These are phyloP conservation scores for Rhabdomys pumilio DNA, from an alignment of 2,797 vertebrate species.

Conservation along the genomic window DNA sequence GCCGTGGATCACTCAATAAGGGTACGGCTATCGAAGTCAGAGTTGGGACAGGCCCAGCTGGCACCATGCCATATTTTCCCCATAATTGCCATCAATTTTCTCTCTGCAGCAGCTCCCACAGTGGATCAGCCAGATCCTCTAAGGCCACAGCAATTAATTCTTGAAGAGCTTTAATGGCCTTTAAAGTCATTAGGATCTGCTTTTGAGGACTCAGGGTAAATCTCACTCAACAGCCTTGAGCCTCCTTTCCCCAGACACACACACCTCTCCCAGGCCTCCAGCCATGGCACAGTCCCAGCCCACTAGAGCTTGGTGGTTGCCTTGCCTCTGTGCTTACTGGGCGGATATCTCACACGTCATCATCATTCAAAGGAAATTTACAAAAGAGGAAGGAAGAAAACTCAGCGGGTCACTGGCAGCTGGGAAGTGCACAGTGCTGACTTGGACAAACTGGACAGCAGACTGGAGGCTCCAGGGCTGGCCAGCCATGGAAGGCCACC, in stretches of 20 bases:
- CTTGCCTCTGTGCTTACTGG: slow-evolving; percentile 67
- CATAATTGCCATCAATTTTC: slow-evolving; percentile 50
- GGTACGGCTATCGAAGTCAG: background rate
- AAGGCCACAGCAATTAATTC: slow-evolving; percentile 76
- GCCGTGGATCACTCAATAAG: background rate
- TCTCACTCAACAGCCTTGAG: slow-evolving; percentile 47
- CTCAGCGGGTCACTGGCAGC: background rate
- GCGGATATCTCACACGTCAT: background rate
- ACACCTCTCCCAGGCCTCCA: slow-evolving; percentile 57
- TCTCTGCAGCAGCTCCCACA: slow-evolving; percentile 55
- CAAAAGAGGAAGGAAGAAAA: slow-evolving; percentile 80
- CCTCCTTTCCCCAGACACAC: background rate
- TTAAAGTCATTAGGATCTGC: slow-evolving; percentile 68
- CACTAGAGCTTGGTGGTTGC: slow-evolving; percentile 25
- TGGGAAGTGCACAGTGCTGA: slow-evolving; percentile 45
- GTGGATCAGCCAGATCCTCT: slow-evolving; percentile 41
- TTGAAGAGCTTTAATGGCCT: slow-evolving; percentile 73
- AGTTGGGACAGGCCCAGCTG: background rate
- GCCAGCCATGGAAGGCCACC: background rate
- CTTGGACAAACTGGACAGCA: background rate
- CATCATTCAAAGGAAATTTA: slow-evolving; percentile 77
- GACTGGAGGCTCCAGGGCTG: background rate
- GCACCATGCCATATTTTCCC: slow-evolving; percentile 25
- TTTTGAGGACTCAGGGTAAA: slow-evolving; percentile 74
- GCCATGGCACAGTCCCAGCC: background rate